Base-by-base conservation (phyloP, 2,888 invertebrate genomes). In the Embidobia sp. region DNA sequence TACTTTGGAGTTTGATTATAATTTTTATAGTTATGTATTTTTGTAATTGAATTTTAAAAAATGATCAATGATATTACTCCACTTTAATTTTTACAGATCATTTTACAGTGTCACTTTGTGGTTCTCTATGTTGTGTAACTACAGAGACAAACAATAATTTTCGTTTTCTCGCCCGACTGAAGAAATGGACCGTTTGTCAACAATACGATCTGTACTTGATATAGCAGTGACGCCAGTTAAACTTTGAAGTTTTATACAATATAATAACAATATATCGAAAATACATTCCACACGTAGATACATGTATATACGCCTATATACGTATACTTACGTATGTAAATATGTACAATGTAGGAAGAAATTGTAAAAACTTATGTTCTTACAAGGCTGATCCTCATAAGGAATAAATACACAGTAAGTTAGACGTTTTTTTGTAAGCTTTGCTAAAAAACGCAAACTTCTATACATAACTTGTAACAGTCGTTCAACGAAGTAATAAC, bases 211-310 rank as follows among this genome's bases (percentile, higher is more conserved):
- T 66, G 37, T 44, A 42, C 57, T 59, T 67, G 33, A 49, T 64
- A 40, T 59, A 53, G 42, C 40, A 67, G 46, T 67, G 40, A 31
- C 55, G 48, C 27, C 51, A 66, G 15, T 74, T 75, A 67, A 75
- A 75, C 74, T 75, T 67, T 75, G 53, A 67, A 61, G 53, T 75
- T 51, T 74, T 66, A 61, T 75, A 75, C 75, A 75, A 67, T 75
- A 69, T 75, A 75, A 75, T 67, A 75, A 75, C 75, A 67, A 75
- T 75, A 75, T 75, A 75, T 69, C 75, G 75, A 75, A 75, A 75
- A 75, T 75, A 75, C 55, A 29, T 46, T 57, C 16, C 51, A 66
- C 44, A 59, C 64, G 66, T 66, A 44, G 16, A 59, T 66, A 64
- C 49, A 74, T 29, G 64, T 57, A 57, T 61, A 69, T 31, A 19